Base-by-base conservation (phyloP, 1,140 invertebrate species). In the Heliconius hewitsoni region DNA sequence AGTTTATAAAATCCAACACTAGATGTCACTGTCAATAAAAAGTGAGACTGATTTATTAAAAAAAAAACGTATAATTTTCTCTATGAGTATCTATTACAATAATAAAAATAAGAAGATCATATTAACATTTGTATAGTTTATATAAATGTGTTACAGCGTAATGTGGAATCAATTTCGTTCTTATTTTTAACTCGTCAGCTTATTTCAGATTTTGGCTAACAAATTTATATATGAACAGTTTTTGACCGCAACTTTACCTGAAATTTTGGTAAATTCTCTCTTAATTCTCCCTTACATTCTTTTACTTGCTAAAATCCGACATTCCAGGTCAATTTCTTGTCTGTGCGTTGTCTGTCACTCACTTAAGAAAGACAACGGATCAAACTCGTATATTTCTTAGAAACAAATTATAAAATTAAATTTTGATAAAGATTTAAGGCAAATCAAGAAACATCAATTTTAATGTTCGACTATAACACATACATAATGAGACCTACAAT, bases 401-500 rank as follows among this genome's bases (percentile, higher is more conserved):
- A 46, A 46, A 46, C 3, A 46, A 46, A 46, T 0, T 46, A 5
- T 3, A 46, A 46, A 0, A 46, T 46, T 46, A 16, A 46, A 5
- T 16, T 16, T 46, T 46, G 16, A 46, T 0, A 46, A 46, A 46
- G 0, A 16, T 46, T 46, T 16, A 46, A 46, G 42, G 13, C 42
- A 46, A 46, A 46, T 13, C 0, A 11, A 42, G 9, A 42, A 42
- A 42, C 9, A 46, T 16, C 13, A 46, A 46, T 46, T 57, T 23
- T 23, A n/a, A 57, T 1, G 55, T 57, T 57, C n/a, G 19, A 23
- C 55, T 57, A n/a, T 57, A 57, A 57, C 55, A 57, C 55, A 23
- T 57, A 57, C n/a, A 57, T 57, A 57, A 57, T 57, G 55, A n/a
- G 55, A 57, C 3, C 70, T 60, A 85, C 86, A 88, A 90, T 89